phyloP scores from a whole-genome alignment of 1,140 invertebrate genomes.

The Limonius californicus region DNA sequence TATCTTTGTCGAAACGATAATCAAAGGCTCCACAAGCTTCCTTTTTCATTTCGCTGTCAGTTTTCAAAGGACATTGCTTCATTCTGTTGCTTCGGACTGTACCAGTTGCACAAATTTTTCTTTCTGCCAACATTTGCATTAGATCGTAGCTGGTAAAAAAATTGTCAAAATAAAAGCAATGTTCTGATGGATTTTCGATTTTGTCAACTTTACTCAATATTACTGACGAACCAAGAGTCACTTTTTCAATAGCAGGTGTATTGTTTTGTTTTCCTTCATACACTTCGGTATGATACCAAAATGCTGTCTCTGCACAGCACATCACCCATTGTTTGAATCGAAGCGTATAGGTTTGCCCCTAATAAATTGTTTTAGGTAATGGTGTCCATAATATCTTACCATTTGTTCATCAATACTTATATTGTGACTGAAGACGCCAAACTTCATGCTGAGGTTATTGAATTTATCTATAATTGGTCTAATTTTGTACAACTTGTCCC shows the following conservation, averaged over 20 bases:
- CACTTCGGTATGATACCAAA: constrained; percentile 1
- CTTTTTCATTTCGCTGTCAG: constrained; percentile 35
- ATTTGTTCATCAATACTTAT: constrained; percentile 27
- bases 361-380: constrained; percentile 29
- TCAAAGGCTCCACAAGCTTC: constrained; percentile 31
- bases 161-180: constrained; percentile 41
- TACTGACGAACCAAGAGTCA: neutral
- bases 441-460: constrained; percentile 1
- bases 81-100: constrained; percentile 35
- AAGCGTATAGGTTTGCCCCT: constrained; percentile 25
- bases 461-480: neutral
- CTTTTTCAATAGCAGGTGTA: too few relatives aligned
- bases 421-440: constrained; percentile 15
- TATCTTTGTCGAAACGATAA: constrained; percentile 22
- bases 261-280: neutral
- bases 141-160: constrained; percentile 38
- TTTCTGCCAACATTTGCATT: constrained; percentile 9
- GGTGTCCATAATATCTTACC: constrained; percentile 29
- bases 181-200: constrained; percentile 19
- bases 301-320: constrained; percentile 14
- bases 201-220: neutral
- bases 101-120: constrained; percentile 24
- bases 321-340: constrained; percentile 17
- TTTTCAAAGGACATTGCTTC: constrained; percentile 37
- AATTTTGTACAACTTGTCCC: constrained; percentile 1